Percentiles rank a stretch among this genome's conserved stretches.
phyloP scores from a whole-genome alignment of 2,797 vertebrate genomes.

The Hydrolagus colliei region DNA sequence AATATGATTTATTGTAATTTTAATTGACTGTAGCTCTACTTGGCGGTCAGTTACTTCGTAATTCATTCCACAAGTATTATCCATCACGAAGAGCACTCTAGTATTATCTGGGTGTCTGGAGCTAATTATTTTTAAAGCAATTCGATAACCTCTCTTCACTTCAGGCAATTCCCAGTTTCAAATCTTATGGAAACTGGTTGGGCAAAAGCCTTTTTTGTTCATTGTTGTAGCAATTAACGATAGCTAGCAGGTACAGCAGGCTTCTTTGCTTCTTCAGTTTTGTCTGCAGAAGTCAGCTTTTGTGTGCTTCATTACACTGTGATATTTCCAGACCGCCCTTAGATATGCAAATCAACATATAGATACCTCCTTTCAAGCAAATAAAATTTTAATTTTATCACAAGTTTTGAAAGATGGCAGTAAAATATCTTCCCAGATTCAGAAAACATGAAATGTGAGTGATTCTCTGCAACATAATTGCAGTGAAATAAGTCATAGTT shows the following conservation, averaged over 20 bases:
- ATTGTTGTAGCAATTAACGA: slow-evolving; percentile 10
- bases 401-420: neutral
- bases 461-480: neutral
- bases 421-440: neutral
- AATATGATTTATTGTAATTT: slow-evolving; percentile 20
- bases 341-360: slow-evolving; percentile 50
- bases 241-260: slow-evolving; percentile 2
- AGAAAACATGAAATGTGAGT: neutral
- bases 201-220: neutral
- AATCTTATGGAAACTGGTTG: slow-evolving; percentile 12
- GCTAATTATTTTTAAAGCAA: slow-evolving; percentile 23
- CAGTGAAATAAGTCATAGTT: too few relatives aligned
- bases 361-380: slow-evolving; percentile 43
- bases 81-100: neutral
- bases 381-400: slow-evolving; percentile 2
- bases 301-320: slow-evolving; percentile 43
- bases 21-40: slow-evolving; percentile 21
- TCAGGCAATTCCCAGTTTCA: slow-evolving; percentile 17
- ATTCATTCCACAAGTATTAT: neutral
- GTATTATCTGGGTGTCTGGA: neutral
- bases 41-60: neutral
- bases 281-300: slow-evolving; percentile 37
- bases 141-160: slow-evolving; percentile 4
- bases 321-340: slow-evolving; percentile 46
- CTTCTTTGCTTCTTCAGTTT: slow-evolving; percentile 33